A percentile compares a stretch with the other conserved stretches of the same genome.
phyloP scores from a whole-genome alignment of 1,140 invertebrate genomes.

The Papilio aristodemus region DNA sequence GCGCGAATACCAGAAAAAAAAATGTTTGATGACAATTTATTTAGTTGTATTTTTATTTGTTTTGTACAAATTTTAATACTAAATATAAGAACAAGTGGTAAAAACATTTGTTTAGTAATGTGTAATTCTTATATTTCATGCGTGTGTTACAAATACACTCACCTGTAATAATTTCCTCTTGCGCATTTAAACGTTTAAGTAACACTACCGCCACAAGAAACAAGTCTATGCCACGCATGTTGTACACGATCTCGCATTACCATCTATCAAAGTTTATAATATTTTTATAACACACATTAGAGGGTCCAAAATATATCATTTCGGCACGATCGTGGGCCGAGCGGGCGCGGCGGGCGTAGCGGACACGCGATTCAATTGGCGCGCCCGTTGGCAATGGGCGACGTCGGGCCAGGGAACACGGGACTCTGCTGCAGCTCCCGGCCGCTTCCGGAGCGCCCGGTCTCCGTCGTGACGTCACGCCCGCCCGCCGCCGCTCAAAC shows the following conservation, averaged over 20 bases:
- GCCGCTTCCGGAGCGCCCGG: conserved; percentile 66
- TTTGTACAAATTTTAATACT: too few species aligned
- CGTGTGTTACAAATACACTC: conserved; percentile 34
- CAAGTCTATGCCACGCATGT: conserved; percentile 52
- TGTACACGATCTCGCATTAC: conserved; percentile 46
- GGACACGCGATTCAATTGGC: conserved; percentile 76
- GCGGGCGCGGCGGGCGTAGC: conserved; percentile 51
- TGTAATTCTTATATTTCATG: background rate
- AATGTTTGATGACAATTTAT: too few species aligned
- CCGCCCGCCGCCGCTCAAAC: conserved; percentile 52
- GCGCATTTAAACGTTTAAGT: conserved; percentile 44
- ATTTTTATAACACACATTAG: conserved; percentile 41
- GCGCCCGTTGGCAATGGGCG: conserved; percentile 67
- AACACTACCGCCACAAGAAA: conserved; percentile 44
- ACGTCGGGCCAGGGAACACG: conserved; percentile 63
- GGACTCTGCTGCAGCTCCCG: conserved; percentile 60
- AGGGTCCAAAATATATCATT: conserved; percentile 51
- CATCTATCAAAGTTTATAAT: conserved; percentile 10
- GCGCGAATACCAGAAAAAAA: too few species aligned
- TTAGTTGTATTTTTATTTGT: too few species aligned
- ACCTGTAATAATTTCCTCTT: conserved; percentile 51
- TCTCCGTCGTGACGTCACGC: conserved; percentile 59
- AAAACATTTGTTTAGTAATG: background rate
- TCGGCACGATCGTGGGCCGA: conserved; percentile 57
- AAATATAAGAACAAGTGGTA: background rate